phyloP scores from a whole-genome alignment of 1,140 invertebrate species.

The Cotesia typhae region DNA sequence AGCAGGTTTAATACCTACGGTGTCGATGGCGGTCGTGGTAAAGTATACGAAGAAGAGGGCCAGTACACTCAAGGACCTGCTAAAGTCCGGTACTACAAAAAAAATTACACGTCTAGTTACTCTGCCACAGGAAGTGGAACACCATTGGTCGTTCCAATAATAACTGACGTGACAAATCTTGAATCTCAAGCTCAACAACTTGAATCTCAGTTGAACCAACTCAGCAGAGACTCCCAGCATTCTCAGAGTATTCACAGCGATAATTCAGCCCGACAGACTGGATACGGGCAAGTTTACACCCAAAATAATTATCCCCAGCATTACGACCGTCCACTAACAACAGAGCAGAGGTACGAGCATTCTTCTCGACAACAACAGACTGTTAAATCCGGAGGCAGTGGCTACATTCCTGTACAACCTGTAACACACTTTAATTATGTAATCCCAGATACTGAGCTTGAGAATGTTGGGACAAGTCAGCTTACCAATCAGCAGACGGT shows the following conservation, averaged over 20 bases:
- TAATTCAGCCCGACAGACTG: not conserved
- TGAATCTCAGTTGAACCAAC: conserved; percentile 10
- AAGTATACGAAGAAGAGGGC: conserved; percentile 47
- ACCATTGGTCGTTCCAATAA: not conserved
- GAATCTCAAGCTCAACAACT: not conserved
- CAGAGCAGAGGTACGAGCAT: not conserved
- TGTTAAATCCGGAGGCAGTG: not conserved
- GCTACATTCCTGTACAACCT: not conserved
- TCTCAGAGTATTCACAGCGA: not conserved
- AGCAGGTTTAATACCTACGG: conserved; percentile 41
- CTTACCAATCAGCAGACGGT: not conserved
- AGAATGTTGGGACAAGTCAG: not conserved
- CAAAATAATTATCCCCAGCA: not conserved
- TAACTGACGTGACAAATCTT: conserved; percentile 7
- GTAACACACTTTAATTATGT: not conserved
- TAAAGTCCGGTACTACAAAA: conserved; percentile 48
- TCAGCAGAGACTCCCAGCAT: not conserved
- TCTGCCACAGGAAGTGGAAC: conserved; percentile 30
- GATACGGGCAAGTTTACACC: not conserved
- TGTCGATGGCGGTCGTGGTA: conserved; percentile 45
- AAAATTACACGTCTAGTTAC: conserved; percentile 52
- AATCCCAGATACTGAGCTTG: not conserved
- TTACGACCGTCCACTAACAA: not conserved
- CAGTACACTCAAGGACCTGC: conserved; percentile 46
- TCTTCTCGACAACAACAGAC: not conserved